Evolutionary conservation across 1,140 invertebrate genomes (phyloP).

Genomic region (Zaprionus ornatus): DNA sequence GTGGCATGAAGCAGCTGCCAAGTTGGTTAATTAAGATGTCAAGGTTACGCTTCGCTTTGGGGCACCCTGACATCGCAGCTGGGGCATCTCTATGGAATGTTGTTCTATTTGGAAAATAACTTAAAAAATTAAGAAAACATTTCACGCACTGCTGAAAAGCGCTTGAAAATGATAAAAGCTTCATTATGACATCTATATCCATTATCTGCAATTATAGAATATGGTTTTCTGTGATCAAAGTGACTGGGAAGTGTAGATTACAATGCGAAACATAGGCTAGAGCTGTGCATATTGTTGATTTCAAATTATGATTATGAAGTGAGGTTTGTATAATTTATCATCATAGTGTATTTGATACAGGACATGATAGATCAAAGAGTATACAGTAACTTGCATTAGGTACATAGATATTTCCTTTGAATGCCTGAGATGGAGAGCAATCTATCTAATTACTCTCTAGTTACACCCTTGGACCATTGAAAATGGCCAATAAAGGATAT

Average conservation of each 20-base stretch:
- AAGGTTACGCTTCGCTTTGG: slow-evolving; percentile 55
- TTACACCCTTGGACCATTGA: too few species aligned
- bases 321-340: too few species aligned
- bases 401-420: too few species aligned
- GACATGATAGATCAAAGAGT: too few species aligned
- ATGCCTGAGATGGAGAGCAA: too few species aligned
- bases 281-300: background rate
- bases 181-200: background rate
- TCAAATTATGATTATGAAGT: background rate
- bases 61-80: slow-evolving; percentile 10
- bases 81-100: background rate
- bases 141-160: background rate
- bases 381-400: too few species aligned
- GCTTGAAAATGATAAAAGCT: background rate
- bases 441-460: too few species aligned
- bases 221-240: background rate
- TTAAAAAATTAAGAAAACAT: background rate
- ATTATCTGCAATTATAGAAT: background rate
- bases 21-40: slow-evolving; percentile 77
- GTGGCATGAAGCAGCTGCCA: slow-evolving; percentile 59
- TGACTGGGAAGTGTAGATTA: background rate
- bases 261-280: background rate
- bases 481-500: too few species aligned
- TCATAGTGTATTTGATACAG: too few species aligned
- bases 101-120: background rate